Evolutionary conservation across 2,888 invertebrate species (phyloP).

Genomic region (Tetranychus piercei): DNA sequence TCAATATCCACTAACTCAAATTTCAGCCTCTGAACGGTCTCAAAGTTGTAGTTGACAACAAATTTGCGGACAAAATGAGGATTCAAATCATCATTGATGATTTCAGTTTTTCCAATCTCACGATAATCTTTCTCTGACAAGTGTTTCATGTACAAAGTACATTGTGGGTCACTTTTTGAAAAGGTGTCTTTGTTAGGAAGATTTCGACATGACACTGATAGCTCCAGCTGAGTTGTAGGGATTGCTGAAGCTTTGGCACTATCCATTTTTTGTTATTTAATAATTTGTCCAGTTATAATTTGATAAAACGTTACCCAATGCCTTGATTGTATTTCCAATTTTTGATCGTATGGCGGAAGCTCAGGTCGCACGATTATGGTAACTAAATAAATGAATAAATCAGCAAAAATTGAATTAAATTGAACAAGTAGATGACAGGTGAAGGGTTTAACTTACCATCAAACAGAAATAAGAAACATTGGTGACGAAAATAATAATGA

Average conservation of each 20-base stretch:
- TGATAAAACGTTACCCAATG: no score
- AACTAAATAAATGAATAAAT: no score
- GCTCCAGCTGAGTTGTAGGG: slow-evolving; percentile 33
- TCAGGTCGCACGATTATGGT: no score
- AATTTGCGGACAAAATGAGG: slow-evolving; percentile 41
- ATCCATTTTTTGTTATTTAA: not conserved
- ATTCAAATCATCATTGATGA: slow-evolving; percentile 36
- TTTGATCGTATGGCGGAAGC: no score
- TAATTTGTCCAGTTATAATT: no score
- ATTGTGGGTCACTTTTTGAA: slow-evolving; percentile 40
- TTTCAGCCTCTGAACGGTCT: slow-evolving; percentile 40
- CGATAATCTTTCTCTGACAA: slow-evolving; percentile 30
- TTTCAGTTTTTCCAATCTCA: slow-evolving; percentile 36
- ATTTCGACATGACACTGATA: slow-evolving; percentile 34
- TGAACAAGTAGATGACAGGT: no score
- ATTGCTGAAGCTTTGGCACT: not conserved
- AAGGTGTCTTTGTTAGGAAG: slow-evolving; percentile 38
- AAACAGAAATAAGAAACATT: no score
- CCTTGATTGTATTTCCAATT: no score
- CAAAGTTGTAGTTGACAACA: slow-evolving; percentile 40
- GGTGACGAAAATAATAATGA: no score
- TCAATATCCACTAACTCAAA: slow-evolving; percentile 34
- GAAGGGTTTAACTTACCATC: no score
- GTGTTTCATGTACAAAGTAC: slow-evolving; percentile 33
- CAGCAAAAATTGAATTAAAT: no score